phyloP scores from a whole-genome alignment of 2,797 vertebrate species.

The Epinephelus awoara region DNA sequence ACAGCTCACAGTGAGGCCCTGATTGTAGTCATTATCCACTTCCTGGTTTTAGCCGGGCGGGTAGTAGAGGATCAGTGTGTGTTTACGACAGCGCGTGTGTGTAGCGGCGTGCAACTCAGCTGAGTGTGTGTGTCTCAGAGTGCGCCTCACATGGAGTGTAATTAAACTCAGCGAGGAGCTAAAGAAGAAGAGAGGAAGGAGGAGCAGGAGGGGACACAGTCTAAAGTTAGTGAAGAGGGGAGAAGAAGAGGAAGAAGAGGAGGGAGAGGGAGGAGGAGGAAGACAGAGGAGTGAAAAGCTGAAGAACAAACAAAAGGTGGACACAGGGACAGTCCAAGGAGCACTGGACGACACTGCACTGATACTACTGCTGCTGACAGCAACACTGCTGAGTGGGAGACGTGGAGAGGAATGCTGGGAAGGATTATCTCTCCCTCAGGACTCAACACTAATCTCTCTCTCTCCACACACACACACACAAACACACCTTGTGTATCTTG shows the following conservation, averaged over 20 bases:
- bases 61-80: conserved; percentile 31
- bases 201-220: background rate
- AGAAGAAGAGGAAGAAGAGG: background rate
- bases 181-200: conserved; percentile 5
- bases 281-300: background rate
- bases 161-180: conserved; percentile 25
- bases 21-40: conserved; percentile 66
- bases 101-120: background rate
- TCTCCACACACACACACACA: conserved; percentile 27
- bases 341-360: background rate
- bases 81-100: conserved; percentile 35
- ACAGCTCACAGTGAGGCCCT: conserved; percentile 54
- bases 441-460: conserved; percentile 59
- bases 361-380: conserved; percentile 19
- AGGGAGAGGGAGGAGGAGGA: background rate
- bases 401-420: conserved; percentile 44
- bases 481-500: conserved; percentile 47
- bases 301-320: conserved; percentile 8
- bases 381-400: conserved; percentile 26
- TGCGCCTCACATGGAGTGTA: background rate
- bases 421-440: conserved; percentile 68
- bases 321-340: background rate
- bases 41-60: conserved; percentile 73
- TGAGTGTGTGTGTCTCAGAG: conserved; percentile 20
- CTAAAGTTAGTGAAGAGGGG: background rate